A percentile compares a stretch with the other conserved stretches of the same genome.
phyloP scores from a whole-genome alignment of 2,888 invertebrate genomes.

The Hipparchia semele region DNA sequence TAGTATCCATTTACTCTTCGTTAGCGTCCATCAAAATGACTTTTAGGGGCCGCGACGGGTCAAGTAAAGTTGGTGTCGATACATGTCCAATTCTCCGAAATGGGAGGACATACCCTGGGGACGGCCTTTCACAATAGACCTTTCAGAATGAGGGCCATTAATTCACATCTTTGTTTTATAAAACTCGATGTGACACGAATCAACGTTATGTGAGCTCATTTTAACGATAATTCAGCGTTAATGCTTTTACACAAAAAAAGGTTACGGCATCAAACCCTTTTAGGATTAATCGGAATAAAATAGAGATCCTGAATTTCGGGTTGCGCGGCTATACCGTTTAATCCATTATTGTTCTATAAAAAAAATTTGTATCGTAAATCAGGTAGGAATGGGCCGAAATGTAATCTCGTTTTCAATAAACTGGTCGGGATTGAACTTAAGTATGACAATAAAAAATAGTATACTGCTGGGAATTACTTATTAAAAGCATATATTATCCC shows the following conservation, averaged over 20 bases:
- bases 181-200: slow-evolving; percentile 75
- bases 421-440: slow-evolving; percentile 10
- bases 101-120: slow-evolving; percentile 78
- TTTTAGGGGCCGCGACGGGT: slow-evolving; percentile 56
- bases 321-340: slow-evolving; percentile 25
- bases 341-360: slow-evolving; percentile 39
- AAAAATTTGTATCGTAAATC: slow-evolving; percentile 42
- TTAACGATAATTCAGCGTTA: slow-evolving; percentile 66
- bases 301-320: slow-evolving; percentile 41
- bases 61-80: slow-evolving; percentile 63
- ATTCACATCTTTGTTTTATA: slow-evolving; percentile 81
- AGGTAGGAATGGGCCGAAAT: slow-evolving; percentile 33
- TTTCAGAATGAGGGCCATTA: slow-evolving; percentile 78
- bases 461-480: neutral
- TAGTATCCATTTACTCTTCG: slow-evolving; percentile 52
- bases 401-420: slow-evolving; percentile 33
- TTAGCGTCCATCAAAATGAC: slow-evolving; percentile 59
- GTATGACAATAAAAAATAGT: slow-evolving; percentile 8
- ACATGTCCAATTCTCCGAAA: slow-evolving; percentile 77
- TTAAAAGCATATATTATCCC: neutral
- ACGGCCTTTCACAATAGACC: slow-evolving; percentile 76
- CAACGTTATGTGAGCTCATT: slow-evolving; percentile 71
- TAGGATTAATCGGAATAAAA: slow-evolving; percentile 44
- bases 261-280: slow-evolving; percentile 39
- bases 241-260: slow-evolving; percentile 41